phyloP scores from a whole-genome alignment of 2,888 invertebrate species.

The Tillus elongatus region DNA sequence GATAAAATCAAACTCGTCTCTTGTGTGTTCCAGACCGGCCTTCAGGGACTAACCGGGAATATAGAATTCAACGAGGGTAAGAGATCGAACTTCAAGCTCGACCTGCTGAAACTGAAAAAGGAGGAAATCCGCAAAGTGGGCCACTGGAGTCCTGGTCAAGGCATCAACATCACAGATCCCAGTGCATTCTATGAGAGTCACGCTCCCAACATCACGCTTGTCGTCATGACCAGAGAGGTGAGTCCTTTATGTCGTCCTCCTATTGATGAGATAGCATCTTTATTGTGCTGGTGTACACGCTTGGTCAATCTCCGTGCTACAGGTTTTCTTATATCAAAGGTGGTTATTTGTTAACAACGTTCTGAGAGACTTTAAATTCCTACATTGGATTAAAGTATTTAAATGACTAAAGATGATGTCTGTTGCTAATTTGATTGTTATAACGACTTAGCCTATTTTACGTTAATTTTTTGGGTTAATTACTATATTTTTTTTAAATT shows the following conservation, averaged over 20 bases:
- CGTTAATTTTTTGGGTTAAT: too few species aligned
- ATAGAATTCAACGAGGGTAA: constrained; percentile 80
- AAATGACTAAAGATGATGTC: too few species aligned
- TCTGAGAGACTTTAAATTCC: too few species aligned
- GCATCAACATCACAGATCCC: constrained; percentile 75
- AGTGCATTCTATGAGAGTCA: constrained; percentile 77
- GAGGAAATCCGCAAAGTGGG: constrained; percentile 74
- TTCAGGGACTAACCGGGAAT: constrained; percentile 80
- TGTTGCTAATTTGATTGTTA: too few species aligned
- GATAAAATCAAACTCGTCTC: too few species aligned
- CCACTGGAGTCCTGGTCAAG: constrained; percentile 65
- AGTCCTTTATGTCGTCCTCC: constrained; percentile 25
- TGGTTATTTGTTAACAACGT: too few species aligned
- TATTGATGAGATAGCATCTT: constrained; percentile 11
- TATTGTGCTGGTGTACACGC: constrained; percentile 13
- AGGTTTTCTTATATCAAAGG: too few species aligned
- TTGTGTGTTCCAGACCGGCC: constrained; percentile 54
- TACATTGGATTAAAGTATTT: too few species aligned
- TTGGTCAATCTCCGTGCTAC: too few species aligned
- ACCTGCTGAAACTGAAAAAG: constrained; percentile 71
- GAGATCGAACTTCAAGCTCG: constrained; percentile 74
- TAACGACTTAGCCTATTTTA: too few species aligned
- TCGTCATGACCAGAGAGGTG: constrained; percentile 86
- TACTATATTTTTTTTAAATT: too few species aligned
- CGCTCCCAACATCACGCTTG: constrained; percentile 74